These are phyloP conservation scores for Pyrochroa serraticornis DNA, from an alignment of 2,888 invertebrate species.

Conservation along the genomic window DNA sequence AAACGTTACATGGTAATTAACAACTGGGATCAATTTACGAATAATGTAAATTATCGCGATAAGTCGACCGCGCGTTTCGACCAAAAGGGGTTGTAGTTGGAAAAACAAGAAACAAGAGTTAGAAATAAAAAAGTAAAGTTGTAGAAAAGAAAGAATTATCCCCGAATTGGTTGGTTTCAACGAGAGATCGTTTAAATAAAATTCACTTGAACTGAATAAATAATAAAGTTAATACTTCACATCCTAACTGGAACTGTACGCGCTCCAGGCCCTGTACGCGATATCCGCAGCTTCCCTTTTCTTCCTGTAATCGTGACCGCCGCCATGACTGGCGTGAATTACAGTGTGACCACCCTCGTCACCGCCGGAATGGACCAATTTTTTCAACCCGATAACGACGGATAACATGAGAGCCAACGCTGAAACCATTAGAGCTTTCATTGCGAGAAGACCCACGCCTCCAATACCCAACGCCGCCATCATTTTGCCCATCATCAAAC, in stretches of 20 bases:
- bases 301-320: conserved; percentile 62
- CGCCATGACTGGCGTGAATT: conserved; percentile 58
- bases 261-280: conserved; percentile 57
- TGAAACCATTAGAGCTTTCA: conserved; percentile 69
- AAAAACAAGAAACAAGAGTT: background rate
- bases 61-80: conserved; percentile 1
- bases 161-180: conserved; percentile 3
- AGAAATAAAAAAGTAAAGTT: conserved; percentile 1
- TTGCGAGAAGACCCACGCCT: conserved; percentile 75
- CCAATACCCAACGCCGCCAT: conserved; percentile 78
- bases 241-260: conserved; percentile 48
- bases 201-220: conserved; percentile 16
- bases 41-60: conserved; percentile 21
- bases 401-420: conserved; percentile 77
- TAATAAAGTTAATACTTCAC: conserved; percentile 7
- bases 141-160: conserved; percentile 1
- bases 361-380: conserved; percentile 65
- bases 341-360: conserved; percentile 59
- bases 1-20: conserved; percentile 15
- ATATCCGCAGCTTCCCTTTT: conserved; percentile 55
- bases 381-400: conserved; percentile 76
- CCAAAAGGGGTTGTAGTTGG: background rate
- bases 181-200: conserved; percentile 8
- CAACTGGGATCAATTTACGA: conserved; percentile 12
- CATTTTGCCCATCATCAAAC: conserved; percentile 79